Conservation (phyloP, 2,888 invertebrate genomes). For the Drosophila atripex region DNA sequence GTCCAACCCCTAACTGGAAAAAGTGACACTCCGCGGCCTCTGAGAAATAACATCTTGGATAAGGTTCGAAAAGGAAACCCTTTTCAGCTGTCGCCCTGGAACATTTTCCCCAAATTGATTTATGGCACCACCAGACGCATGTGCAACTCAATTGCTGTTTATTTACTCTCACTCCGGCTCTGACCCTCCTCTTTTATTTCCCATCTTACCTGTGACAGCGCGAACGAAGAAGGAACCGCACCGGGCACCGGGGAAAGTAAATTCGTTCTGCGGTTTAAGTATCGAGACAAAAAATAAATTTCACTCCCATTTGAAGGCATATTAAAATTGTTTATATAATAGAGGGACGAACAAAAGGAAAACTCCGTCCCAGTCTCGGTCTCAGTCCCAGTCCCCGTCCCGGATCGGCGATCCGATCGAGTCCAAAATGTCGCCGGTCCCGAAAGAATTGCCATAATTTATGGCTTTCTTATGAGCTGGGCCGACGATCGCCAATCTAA, state of each 20-base stretch:
- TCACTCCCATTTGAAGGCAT: slow-evolving; percentile 67
- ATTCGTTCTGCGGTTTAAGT: slow-evolving; percentile 80
- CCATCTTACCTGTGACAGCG: slow-evolving; percentile 51
- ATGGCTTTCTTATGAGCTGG: slow-evolving; percentile 75
- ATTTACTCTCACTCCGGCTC: slow-evolving; percentile 53
- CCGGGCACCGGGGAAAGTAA: slow-evolving; percentile 27
- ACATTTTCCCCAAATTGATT: slow-evolving; percentile 70
- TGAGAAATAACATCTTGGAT: slow-evolving; percentile 27
- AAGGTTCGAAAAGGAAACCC: slow-evolving; percentile 64
- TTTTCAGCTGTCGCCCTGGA: slow-evolving; percentile 79
- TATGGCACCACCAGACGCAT: slow-evolving; percentile 69
- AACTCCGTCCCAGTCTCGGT: slow-evolving; percentile 41
- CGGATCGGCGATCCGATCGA: slow-evolving; percentile 36
- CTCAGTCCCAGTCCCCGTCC: slow-evolving; percentile 22
- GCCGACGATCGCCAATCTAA: slow-evolving; percentile 61
- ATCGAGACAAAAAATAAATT: slow-evolving; percentile 63
- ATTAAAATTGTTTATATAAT: slow-evolving; percentile 60
- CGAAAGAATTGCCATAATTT: slow-evolving; percentile 79
- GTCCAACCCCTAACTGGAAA: slow-evolving; percentile 14
- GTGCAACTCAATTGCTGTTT: slow-evolving; percentile 80
- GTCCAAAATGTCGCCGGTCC: slow-evolving; percentile 70
- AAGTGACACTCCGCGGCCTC: slow-evolving; percentile 16
- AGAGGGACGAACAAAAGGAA: slow-evolving; percentile 48
- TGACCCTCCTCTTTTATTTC: neutral
- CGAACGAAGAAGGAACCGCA: slow-evolving; percentile 9